Evolutionary conservation across 2,888 invertebrate species (phyloP).

Genomic region (Calliopum simillimum): DNA sequence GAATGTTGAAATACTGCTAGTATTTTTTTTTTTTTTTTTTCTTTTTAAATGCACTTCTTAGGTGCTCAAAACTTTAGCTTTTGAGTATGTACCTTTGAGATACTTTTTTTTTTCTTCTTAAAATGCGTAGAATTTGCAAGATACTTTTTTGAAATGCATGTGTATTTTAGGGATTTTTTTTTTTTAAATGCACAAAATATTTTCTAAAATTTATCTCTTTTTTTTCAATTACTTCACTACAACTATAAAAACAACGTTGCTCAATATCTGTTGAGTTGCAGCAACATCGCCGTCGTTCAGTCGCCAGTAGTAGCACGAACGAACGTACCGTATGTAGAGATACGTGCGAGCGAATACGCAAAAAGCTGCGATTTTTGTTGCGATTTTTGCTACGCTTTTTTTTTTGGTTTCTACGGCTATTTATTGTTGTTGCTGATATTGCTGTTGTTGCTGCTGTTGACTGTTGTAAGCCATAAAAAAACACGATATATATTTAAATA

Average conservation of each 20-base stretch:
- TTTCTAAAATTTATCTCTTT: background rate
- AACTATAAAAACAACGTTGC: slow-evolving; percentile 8
- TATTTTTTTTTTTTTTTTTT: background rate
- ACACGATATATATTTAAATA: slow-evolving; percentile 26
- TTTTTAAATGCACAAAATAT: background rate
- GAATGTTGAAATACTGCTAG: background rate
- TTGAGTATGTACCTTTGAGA: background rate
- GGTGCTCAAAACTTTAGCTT: background rate
- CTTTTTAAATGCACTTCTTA: background rate
- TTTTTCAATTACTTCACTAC: background rate
- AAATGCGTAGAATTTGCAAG: too few species aligned
- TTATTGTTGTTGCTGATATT: background rate
- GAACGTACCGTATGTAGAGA: too few species aligned
- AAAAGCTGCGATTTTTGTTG: too few species aligned
- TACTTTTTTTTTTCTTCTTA: background rate
- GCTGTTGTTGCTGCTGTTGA: background rate
- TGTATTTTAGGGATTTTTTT: background rate
- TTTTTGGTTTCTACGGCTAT: background rate
- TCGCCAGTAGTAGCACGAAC: too few species aligned
- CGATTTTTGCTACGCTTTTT: too few species aligned
- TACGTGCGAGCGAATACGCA: too few species aligned
- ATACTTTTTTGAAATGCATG: background rate
- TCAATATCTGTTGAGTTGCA: slow-evolving; percentile 25
- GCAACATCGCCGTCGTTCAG: background rate
- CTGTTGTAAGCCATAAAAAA: slow-evolving; percentile 17